Base-by-base conservation (phyloP, 2,888 invertebrate species). In the Drosophila anceps region DNA sequence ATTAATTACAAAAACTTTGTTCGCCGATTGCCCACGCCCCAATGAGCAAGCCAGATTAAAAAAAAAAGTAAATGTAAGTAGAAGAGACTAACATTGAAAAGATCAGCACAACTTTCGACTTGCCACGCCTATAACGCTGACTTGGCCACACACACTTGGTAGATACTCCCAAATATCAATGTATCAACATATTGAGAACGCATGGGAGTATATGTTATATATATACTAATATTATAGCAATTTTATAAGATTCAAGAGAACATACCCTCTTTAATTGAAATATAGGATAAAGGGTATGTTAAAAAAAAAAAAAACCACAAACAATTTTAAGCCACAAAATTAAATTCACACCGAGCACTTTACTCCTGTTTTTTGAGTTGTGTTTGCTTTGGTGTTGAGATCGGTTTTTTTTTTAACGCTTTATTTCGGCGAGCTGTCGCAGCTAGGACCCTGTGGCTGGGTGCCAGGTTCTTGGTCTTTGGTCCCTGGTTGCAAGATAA, bases 251-350 rank as follows among this genome's bases (percentile, higher is more conserved):
- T 41, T 41, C 12, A 20, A 41, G 41, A 41, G 2, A 39, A 7
- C 27, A 39, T 4, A 41, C 12, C 12, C 20, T 0, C 2, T 20
- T 37, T 3, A 12, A 20, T 8, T 10, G 1, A 37, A 29, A 55
- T 13, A 50, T 13, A 57, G 57, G 33, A 46, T 48, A 67, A 54
- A 27, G 27, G 33, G 51, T 55, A 24, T 27, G 46, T n/a, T n/a
- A n/a, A n/a, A n/a, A n/a, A 44, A 48, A 59, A 71, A 68, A 62
- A 46, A 59, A 51, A n/a, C 35, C 57, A 41, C 29, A 43, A 58
- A 66, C 63, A 80, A 83, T 69, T 81, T 76, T 75, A 69, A 77
- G 77, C 87, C 87, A 81, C 79, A 81, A 81, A 85, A 84, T 88
- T 86, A 76, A 84, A 84, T 88, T 84, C 79, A 79, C 75, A 69